A percentile compares a stretch with the other conserved stretches of the same genome.
Conservation (phyloP, 2,888 invertebrate species). For the Chironomus tentans region DNA sequence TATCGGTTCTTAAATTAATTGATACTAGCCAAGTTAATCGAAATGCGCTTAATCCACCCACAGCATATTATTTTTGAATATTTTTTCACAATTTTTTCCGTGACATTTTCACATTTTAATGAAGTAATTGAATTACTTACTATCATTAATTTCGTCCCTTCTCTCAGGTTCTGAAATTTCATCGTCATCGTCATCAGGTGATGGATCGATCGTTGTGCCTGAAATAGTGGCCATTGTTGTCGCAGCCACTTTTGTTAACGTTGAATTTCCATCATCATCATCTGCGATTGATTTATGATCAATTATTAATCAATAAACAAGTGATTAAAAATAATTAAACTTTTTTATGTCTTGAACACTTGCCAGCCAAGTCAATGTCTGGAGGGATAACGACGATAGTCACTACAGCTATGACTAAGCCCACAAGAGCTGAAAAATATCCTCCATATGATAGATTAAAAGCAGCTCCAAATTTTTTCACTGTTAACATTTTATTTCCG, state of each 20-base stretch:
- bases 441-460: slow-evolving; percentile 7
- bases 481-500: neutral
- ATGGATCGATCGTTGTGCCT: neutral
- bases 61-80: too few species aligned
- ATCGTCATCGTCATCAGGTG: slow-evolving; percentile 1
- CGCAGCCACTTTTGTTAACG: neutral
- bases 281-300: neutral
- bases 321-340: neutral
- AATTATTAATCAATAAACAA: neutral
- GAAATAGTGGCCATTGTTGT: neutral
- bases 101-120: neutral
- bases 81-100: neutral
- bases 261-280: neutral
- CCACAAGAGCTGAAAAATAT: slow-evolving; percentile 5
- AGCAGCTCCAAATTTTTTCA: slow-evolving; percentile 17
- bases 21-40: too few species aligned
- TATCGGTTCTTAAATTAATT: too few species aligned
- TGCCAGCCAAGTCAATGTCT: neutral
- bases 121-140: neutral
- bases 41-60: too few species aligned
- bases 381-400: slow-evolving; percentile 5
- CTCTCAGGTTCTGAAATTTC: neutral
- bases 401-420: neutral
- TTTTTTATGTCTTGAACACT: neutral
- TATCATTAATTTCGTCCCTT: slow-evolving; percentile 22